These are phyloP conservation scores for Heliocidaris tuberculata DNA, from an alignment of 35 echinoderm and acorn worm species.

Conservation along the genomic window DNA sequence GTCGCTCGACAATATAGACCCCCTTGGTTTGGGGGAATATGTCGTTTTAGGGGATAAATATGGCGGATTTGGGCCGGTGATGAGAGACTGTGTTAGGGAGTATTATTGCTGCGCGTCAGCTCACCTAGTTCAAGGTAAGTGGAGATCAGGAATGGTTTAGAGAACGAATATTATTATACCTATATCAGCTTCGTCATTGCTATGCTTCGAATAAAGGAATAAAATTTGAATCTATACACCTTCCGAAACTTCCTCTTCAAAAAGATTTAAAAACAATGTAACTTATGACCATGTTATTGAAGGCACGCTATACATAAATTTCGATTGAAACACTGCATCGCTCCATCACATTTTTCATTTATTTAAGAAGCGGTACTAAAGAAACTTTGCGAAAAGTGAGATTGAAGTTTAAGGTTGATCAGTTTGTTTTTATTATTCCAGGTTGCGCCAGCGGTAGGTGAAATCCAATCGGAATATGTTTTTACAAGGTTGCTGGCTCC, in stretches of 20 bases:
- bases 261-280: too few relatives aligned
- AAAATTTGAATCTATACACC: neutral
- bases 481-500: neutral
- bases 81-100: conserved; percentile 20
- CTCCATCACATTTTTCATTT: neutral
- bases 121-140: neutral
- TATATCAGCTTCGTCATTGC: neutral
- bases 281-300: too few relatives aligned
- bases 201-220: neutral
- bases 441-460: neutral
- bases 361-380: neutral
- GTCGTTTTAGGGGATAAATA: neutral
- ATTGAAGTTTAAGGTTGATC: neutral
- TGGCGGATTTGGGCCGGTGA: neutral
- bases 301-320: neutral
- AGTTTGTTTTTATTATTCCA: neutral
- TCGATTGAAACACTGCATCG: neutral
- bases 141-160: neutral
- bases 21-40: neutral
- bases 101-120: neutral
- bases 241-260: neutral
- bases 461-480: neutral
- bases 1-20: neutral
- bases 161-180: neutral
- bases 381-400: neutral